These are phyloP conservation scores for Camponotus pennsylvanicus DNA, from an alignment of 1,140 invertebrate species.

Conservation along the genomic window DNA sequence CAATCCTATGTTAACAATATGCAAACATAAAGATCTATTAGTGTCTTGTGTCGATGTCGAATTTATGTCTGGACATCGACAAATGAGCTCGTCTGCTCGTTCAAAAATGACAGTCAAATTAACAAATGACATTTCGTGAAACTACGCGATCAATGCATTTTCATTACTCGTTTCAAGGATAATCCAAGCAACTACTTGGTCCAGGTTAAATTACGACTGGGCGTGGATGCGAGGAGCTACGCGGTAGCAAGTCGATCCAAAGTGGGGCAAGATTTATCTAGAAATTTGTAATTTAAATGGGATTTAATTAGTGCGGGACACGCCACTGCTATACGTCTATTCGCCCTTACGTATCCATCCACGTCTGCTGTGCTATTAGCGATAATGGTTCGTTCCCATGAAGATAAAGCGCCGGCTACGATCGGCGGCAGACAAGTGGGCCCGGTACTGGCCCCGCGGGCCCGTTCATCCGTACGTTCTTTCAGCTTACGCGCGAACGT, in stretches of 20 bases:
- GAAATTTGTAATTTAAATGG: constrained; percentile 71
- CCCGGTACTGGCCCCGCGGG: constrained; percentile 38
- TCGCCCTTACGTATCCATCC: constrained; percentile 67
- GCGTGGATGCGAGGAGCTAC: not conserved
- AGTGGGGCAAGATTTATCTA: constrained; percentile 65
- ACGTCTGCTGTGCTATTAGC: constrained; percentile 72
- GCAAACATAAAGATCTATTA: not conserved
- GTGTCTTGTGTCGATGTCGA: not conserved
- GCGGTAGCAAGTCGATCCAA: constrained; percentile 18
- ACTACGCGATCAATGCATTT: constrained; percentile 19
- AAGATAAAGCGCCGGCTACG: constrained; percentile 64
- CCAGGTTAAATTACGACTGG: constrained; percentile 7
- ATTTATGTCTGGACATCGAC: not conserved
- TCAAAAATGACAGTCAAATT: not conserved
- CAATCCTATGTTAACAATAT: not conserved
- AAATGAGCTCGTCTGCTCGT: not conserved
- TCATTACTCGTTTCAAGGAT: not conserved
- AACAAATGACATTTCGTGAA: not conserved
- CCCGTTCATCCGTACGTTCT: constrained; percentile 19
- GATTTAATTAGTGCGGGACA: constrained; percentile 64
- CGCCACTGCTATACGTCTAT: constrained; percentile 56
- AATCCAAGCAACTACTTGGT: constrained; percentile 12
- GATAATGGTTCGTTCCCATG: constrained; percentile 76
- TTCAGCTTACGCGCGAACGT: constrained; percentile 32
- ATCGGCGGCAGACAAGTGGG: constrained; percentile 47